Conservation (phyloP, 1,140 invertebrate species). For the Caenorhabditis briggsae region DNA sequence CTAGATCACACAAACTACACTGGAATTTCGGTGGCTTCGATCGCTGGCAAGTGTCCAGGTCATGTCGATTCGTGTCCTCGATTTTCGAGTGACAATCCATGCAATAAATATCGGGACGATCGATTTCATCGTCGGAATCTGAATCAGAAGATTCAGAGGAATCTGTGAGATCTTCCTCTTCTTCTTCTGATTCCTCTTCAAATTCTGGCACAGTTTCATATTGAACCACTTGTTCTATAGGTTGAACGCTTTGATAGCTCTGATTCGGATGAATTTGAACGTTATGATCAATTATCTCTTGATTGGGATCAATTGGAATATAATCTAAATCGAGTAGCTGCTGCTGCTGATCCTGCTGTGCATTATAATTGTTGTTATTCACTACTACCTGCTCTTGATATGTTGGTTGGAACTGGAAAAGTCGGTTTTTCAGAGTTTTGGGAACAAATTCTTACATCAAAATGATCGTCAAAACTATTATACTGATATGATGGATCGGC, state of each 20-base stretch:
- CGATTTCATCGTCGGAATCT: neutral
- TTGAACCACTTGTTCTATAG: neutral
- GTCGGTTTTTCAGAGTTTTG: neutral
- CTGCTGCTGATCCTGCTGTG: neutral
- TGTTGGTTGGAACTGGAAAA: neutral
- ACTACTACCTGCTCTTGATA: neutral
- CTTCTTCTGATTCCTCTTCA: conserved; percentile 18
- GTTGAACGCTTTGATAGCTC: neutral
- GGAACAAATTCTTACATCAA: neutral
- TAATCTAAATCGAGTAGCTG: neutral
- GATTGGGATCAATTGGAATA: neutral
- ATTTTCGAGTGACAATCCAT: conserved; percentile 39
- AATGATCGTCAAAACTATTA: neutral
- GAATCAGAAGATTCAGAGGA: neutral
- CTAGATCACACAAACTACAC: neutral
- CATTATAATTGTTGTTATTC: neutral
- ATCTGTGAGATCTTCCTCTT: neutral
- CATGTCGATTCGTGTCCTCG: neutral
- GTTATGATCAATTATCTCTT: neutral
- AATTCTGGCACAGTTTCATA: neutral
- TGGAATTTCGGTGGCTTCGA: neutral
- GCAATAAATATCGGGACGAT: conserved; percentile 32
- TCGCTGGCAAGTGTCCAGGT: neutral
- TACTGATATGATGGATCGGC: neutral
- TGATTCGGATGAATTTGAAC: conserved; percentile 16